phyloP scores from a whole-genome alignment of 2,888 invertebrate genomes.

The Furcula furcula region DNA sequence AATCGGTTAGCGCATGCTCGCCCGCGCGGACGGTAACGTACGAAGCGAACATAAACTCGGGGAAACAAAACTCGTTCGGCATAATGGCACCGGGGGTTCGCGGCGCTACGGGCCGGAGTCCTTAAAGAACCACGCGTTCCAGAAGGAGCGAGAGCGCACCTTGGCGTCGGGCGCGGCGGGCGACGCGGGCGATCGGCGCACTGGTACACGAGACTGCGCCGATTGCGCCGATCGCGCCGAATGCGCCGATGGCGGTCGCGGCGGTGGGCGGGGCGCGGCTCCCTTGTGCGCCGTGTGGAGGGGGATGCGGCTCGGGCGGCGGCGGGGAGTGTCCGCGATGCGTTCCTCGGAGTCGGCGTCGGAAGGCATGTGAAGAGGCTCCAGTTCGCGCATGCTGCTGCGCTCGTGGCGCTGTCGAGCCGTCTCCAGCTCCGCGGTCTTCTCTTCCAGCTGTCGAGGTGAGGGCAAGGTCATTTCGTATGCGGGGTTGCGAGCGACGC shows the following conservation, averaged over 20 bases:
- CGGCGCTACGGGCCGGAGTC: constrained; percentile 48
- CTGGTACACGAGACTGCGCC: constrained; percentile 61
- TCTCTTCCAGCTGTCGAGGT: constrained; percentile 90
- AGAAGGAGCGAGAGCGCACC: constrained; percentile 88
- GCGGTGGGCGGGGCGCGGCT: constrained; percentile 81
- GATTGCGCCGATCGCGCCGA: constrained; percentile 58
- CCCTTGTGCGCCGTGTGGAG: constrained; percentile 78
- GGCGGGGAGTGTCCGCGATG: constrained; percentile 78
- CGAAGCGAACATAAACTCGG: constrained; percentile 32
- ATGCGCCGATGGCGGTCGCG: constrained; percentile 37
- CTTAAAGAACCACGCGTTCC: constrained; percentile 83
- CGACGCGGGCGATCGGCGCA: constrained; percentile 60
- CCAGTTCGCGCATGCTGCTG: constrained; percentile 71
- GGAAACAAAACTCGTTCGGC: constrained; percentile 72
- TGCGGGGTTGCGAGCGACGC: too few species aligned
- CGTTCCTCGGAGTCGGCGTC: constrained; percentile 79
- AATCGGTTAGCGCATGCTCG: constrained; percentile 41
- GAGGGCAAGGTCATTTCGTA: too few species aligned
- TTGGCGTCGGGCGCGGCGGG: constrained; percentile 76
- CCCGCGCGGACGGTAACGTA: constrained; percentile 34
- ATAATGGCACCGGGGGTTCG: constrained; percentile 69
- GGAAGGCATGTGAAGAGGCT: constrained; percentile 69
- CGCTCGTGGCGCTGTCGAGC: constrained; percentile 31
- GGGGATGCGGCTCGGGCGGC: constrained; percentile 85
- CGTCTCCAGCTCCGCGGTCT: constrained; percentile 92